These are phyloP conservation scores for Poecilia picta DNA, from an alignment of 2,797 vertebrate species.

Conservation along the genomic window DNA sequence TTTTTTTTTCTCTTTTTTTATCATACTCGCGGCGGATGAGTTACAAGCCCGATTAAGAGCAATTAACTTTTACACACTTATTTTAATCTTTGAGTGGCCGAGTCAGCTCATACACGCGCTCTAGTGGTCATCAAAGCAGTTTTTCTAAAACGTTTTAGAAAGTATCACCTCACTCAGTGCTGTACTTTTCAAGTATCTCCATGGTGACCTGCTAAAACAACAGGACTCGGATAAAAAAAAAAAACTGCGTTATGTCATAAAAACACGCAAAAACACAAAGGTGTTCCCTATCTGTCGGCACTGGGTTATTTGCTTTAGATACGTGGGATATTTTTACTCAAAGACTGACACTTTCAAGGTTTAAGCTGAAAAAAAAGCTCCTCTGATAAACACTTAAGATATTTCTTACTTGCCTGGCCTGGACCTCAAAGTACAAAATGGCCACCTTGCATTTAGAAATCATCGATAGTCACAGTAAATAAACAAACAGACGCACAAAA, in stretches of 20 bases:
- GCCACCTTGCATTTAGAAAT: not conserved
- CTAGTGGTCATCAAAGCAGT: constrained; percentile 13
- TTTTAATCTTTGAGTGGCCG: not conserved
- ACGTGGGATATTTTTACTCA: not conserved
- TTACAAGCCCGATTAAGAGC: not conserved
- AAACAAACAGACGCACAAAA: not conserved
- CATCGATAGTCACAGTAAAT: not conserved
- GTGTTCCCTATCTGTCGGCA: not conserved
- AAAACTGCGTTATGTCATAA: not conserved
- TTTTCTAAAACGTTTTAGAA: not conserved
- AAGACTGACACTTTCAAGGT: not conserved
- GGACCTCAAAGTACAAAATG: not conserved
- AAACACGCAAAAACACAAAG: not conserved
- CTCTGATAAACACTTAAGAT: not conserved
- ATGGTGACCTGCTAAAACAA: not conserved
- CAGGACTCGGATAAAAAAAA: not conserved
- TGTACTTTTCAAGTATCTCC: not conserved
- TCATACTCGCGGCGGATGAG: not conserved
- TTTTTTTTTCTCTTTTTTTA: not conserved
- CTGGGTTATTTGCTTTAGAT: not conserved
- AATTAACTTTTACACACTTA: not conserved
- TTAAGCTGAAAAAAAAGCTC: not conserved
- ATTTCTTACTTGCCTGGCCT: not conserved
- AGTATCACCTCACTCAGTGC: not conserved
- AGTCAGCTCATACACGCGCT: constrained; percentile 2